Percentiles rank a stretch among this genome's conserved stretches.
Conservation (phyloP, 2,113 vertebrate genomes). For the Xyrauchen texanus region DNA sequence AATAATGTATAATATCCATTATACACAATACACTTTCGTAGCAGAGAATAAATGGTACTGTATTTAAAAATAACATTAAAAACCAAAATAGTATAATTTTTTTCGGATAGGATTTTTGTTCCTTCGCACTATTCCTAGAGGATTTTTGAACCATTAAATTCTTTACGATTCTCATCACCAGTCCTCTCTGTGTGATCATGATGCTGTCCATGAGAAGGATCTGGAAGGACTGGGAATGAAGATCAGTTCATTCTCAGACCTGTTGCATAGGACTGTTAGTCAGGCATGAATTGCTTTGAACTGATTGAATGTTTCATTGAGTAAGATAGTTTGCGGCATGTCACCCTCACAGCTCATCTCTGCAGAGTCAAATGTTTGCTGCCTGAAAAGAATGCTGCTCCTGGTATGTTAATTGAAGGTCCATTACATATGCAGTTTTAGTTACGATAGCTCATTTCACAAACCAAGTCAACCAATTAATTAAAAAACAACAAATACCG, state of each 20-base stretch:
- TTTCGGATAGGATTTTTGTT: too few species aligned
- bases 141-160: too few species aligned
- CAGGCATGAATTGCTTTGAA: constrained; percentile 31
- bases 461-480: constrained; percentile 3
- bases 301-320: constrained; percentile 41
- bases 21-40: too few species aligned
- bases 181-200: not conserved
- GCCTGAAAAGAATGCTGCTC: constrained; percentile 1
- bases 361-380: constrained; percentile 20
- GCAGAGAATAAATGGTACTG: too few species aligned
- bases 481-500: constrained; percentile 15
- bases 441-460: not conserved
- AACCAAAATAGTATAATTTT: too few species aligned
- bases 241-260: constrained; percentile 17
- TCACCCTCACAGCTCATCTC: constrained; percentile 21
- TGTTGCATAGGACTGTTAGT: constrained; percentile 18
- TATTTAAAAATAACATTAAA: too few species aligned
- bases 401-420: not conserved
- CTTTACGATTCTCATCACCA: not conserved
- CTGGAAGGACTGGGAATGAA: constrained; percentile 5
- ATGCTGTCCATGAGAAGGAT: not conserved
- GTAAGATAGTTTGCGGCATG: constrained; percentile 19
- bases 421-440: constrained; percentile 20
- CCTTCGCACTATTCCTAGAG: too few species aligned
- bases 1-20: too few species aligned